Conservation (phyloP, 1,140 invertebrate genomes). For the Drosophila bocki region DNA sequence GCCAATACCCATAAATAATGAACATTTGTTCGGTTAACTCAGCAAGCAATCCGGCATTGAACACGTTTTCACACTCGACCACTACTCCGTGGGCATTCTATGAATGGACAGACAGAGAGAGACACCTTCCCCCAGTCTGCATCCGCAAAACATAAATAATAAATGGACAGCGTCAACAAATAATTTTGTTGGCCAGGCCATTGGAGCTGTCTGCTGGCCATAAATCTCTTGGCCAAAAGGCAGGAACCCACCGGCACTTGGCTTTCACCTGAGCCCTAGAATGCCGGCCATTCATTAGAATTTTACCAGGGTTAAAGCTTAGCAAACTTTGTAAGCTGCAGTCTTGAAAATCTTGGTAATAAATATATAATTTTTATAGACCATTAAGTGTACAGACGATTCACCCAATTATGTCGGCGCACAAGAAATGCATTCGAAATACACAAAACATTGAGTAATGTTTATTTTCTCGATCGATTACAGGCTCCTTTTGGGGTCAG, state of each 20-base stretch:
- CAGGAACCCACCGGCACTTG: slow-evolving; percentile 11
- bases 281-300: slow-evolving; percentile 16
- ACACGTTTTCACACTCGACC: slow-evolving; percentile 34
- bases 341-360: slow-evolving; percentile 5
- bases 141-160: slow-evolving; percentile 55
- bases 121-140: slow-evolving; percentile 24
- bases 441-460: slow-evolving; percentile 7
- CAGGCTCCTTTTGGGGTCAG: slow-evolving; percentile 30
- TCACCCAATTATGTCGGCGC: slow-evolving; percentile 22
- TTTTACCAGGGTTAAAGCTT: neutral
- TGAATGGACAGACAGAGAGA: slow-evolving; percentile 27
- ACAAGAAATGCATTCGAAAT: slow-evolving; percentile 25
- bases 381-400: neutral
- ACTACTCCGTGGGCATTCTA: slow-evolving; percentile 28
- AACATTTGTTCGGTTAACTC: slow-evolving; percentile 18
- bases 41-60: slow-evolving; percentile 5
- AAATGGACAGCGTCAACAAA: slow-evolving; percentile 38
- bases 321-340: neutral
- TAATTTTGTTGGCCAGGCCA: slow-evolving; percentile 49
- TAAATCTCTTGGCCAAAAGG: slow-evolving; percentile 27
- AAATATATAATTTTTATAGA: neutral
- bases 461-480: slow-evolving; percentile 20
- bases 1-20: slow-evolving; percentile 44
- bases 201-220: slow-evolving; percentile 39
- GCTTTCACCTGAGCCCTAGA: slow-evolving; percentile 48